Evolutionary conservation across 2,888 invertebrate genomes (phyloP).

Genomic region (Ochropleura leucogaster): DNA sequence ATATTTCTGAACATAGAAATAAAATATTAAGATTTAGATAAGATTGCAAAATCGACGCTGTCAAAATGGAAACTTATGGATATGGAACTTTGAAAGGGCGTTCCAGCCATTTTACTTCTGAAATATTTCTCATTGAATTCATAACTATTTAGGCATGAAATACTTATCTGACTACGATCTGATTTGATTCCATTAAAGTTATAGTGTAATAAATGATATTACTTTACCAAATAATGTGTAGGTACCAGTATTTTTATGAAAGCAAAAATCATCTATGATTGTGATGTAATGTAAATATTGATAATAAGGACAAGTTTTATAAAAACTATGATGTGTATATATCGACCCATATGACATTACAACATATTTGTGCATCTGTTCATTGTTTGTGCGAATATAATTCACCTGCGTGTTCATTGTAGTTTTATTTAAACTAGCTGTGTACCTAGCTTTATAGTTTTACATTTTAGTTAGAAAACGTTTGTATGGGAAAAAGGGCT

Average conservation of each 20-base stretch:
- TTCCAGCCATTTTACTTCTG: no score
- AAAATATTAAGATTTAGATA: no score
- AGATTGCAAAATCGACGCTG: no score
- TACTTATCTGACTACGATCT: constrained; percentile 28
- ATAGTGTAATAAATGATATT: constrained; percentile 42
- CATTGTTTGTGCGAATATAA: constrained; percentile 87
- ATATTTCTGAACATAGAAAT: no score
- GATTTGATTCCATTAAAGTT: constrained; percentile 43
- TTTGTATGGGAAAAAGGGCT: no score
- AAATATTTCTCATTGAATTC: constrained; percentile 22
- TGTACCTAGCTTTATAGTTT: no score
- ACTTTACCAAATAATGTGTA: constrained; percentile 36
- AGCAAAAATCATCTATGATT: constrained; percentile 65
- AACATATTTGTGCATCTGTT: constrained; percentile 80
- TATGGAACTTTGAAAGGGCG: no score
- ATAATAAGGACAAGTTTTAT: constrained; percentile 78
- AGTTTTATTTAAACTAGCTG: constrained; percentile 60
- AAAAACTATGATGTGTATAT: constrained; percentile 74
- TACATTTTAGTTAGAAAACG: no score
- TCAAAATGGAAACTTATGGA: no score
- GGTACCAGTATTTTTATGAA: constrained; percentile 49
- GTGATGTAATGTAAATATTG: constrained; percentile 78
- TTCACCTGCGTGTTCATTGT: constrained; percentile 73
- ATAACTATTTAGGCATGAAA: background rate
- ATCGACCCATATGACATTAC: constrained; percentile 54